phyloP scores from a whole-genome alignment of 2,113 vertebrate genomes.

The Paramisgurnus dabryanus region DNA sequence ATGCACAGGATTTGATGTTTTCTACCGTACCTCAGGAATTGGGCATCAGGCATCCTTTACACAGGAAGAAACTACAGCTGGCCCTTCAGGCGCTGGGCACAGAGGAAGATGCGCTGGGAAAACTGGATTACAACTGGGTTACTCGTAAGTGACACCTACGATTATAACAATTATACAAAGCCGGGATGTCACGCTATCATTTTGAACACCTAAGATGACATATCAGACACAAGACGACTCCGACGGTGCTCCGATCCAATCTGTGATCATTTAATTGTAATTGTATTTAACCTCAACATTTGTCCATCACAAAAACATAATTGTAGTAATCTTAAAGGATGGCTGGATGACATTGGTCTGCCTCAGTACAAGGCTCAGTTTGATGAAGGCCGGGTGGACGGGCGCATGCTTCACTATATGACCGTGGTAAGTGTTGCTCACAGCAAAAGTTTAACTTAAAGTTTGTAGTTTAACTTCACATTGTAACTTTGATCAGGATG shows the following conservation, averaged over 20 bases:
- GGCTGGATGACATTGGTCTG: slow-evolving; percentile 97
- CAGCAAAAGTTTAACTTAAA: neutral
- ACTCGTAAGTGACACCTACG: slow-evolving; percentile 80
- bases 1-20: neutral
- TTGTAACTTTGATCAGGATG: slow-evolving; percentile 77
- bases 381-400: slow-evolving; percentile 92
- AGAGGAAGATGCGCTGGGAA: slow-evolving; percentile 84
- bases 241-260: too few species aligned
- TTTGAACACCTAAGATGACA: too few species aligned
- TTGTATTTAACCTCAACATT: neutral
- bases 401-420: slow-evolving; percentile 94
- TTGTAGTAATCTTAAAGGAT: slow-evolving; percentile 74
- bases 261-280: too few species aligned
- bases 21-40: slow-evolving; percentile 79
- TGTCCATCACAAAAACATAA: neutral
- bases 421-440: slow-evolving; percentile 79
- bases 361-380: slow-evolving; percentile 98
- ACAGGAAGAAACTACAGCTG: slow-evolving; percentile 95
- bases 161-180: neutral
- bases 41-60: slow-evolving; percentile 87
- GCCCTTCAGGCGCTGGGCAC: slow-evolving; percentile 88
- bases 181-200: too few species aligned
- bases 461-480: neutral
- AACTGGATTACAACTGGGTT: slow-evolving; percentile 96
- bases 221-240: too few species aligned